A percentile compares a stretch with the other conserved stretches of the same genome.
Conservation (phyloP, 2,113 vertebrate genomes). For the Gorsachius goisagi region DNA sequence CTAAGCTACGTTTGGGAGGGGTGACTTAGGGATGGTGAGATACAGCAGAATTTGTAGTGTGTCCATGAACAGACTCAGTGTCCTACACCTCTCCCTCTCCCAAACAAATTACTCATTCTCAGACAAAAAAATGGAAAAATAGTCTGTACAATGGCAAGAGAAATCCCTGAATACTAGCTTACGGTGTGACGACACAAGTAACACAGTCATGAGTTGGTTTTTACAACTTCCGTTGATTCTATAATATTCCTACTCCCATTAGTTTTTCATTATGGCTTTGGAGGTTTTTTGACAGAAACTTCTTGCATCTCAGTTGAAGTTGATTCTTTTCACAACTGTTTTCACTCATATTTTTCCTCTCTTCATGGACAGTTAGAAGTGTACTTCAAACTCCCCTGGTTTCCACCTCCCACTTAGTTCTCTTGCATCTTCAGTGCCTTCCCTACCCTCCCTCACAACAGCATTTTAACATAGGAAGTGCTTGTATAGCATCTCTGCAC, state of each 20-base stretch:
- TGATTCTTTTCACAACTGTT: background rate
- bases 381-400: background rate
- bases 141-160: background rate
- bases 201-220: background rate
- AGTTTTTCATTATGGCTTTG: background rate
- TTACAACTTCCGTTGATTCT: background rate
- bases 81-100: background rate
- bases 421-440: background rate
- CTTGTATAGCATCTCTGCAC: background rate
- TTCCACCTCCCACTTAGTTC: background rate
- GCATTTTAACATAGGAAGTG: constrained; percentile 13
- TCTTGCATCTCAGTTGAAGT: background rate
- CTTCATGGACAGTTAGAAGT: background rate
- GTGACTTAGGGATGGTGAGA: background rate
- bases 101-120: background rate
- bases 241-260: background rate
- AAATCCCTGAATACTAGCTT: background rate
- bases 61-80: background rate
- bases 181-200: background rate
- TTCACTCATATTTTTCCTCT: background rate
- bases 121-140: background rate
- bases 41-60: background rate
- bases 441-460: background rate
- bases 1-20: background rate
- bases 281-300: background rate